These are phyloP conservation scores for Diaprepes abbreviatus DNA, from an alignment of 2,888 invertebrate species.

Conservation along the genomic window DNA sequence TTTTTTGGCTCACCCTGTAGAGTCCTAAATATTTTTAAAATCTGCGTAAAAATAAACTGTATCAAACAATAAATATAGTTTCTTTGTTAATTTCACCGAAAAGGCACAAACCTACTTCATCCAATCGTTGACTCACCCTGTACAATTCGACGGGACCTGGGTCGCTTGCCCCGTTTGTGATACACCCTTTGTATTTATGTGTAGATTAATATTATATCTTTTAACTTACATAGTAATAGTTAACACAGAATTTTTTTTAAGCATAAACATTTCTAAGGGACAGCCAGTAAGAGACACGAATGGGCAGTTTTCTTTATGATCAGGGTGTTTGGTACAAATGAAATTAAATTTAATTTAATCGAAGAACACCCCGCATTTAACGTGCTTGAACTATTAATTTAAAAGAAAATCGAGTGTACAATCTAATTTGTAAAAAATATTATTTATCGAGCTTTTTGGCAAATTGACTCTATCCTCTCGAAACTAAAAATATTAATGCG, in stretches of 20 bases:
- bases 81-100: no score
- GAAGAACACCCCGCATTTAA: not conserved
- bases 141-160: no score
- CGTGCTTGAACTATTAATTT: not conserved
- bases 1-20: no score
- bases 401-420: not conserved
- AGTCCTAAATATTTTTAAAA: no score
- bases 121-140: no score
- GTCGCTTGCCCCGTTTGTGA: not conserved
- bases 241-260: conserved; percentile 25
- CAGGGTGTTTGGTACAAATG: conserved; percentile 1
- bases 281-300: not conserved
- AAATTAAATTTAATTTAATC: no score
- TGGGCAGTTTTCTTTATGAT: conserved; percentile 13
- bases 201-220: not conserved
- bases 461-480: conserved; percentile 8
- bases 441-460: not conserved
- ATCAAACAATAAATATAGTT: no score
- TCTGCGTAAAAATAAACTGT: no score
- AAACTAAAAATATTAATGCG: not conserved
- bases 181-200: not conserved
- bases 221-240: conserved; percentile 18
- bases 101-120: no score
- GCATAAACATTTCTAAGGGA: conserved; percentile 14
- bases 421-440: conserved; percentile 7